Base-by-base conservation (phyloP, 2,113 vertebrate species). In the Laticauda laticaudata region DNA sequence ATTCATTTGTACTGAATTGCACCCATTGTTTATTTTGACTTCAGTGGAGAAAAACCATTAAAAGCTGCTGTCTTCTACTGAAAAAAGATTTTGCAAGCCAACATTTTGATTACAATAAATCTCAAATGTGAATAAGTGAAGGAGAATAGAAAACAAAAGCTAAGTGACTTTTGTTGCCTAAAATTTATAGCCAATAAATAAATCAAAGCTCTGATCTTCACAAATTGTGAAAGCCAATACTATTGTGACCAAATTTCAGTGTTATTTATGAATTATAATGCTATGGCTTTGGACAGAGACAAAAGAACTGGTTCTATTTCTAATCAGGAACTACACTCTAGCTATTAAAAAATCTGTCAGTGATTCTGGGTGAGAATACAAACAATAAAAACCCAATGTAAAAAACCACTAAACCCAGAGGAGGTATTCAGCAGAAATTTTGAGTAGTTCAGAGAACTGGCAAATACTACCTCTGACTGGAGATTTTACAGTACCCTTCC, bases 171-270 rank as follows among this genome's bases (percentile, higher is more conserved):
- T 56, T 51, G 0, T 87, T 92, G 48, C 75, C 93, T 93, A 92
- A 92, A 90, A 69, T 69, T 2, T 45, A 90, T 48, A 95, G 90
- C 85, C 91, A 95, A 69, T 92, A 96, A 94, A 90, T 95, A 96
- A 95, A 97, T 92, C 10, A 93, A 93, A 91, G 88, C 85, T 91
- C 88, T 90, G 89, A 0, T 0, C 92, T 94, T 94, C 39, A 91
- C 51, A 93, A 92, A 91, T 88, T 87, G 59, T 81, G 92, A 92
- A 81, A 86, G 56, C 23, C 87, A 81, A 91, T 94, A 86, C 23
- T 4, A 23, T 90, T 48, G 87, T 91, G 69, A 48, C 92, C 94
- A 14, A 93, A 90, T 26, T 24, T 54, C 86, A 48, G 0, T 29
- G 91, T 54, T 94, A 69, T 89, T 87, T 11, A n/a, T 55, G 5